These are phyloP conservation scores for Apis dorsata DNA, from an alignment of 1,140 invertebrate genomes.

Conservation along the genomic window DNA sequence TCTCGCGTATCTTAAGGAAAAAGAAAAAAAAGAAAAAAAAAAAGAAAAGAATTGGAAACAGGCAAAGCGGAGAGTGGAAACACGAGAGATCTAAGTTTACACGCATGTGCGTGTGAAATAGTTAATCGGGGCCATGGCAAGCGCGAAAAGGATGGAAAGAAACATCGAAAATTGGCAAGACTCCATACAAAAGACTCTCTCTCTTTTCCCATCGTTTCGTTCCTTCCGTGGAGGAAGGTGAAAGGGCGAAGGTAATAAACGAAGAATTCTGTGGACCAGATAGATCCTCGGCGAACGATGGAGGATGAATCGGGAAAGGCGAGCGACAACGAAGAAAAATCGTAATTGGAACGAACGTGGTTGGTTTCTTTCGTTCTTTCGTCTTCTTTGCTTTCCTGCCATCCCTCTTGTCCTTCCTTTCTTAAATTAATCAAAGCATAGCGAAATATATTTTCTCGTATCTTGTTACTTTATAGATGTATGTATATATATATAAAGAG, in stretches of 20 bases:
- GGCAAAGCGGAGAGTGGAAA: not conserved
- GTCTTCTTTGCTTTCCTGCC: not conserved
- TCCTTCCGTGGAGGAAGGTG: constrained; percentile 32
- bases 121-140: constrained; percentile 75
- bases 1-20: constrained; percentile 58
- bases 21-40: constrained; percentile 52
- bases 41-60: too few relatives aligned
- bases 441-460: too few relatives aligned
- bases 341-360: not conserved
- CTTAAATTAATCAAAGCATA: not conserved
- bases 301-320: not conserved
- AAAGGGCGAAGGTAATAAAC: constrained; percentile 28
- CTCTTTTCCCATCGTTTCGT: not conserved
- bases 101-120: constrained; percentile 78
- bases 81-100: constrained; percentile 76
- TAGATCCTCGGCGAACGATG: constrained; percentile 13
- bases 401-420: not conserved
- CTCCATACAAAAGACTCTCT: not conserved
- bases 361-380: constrained; percentile 26
- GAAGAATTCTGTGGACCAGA: constrained; percentile 35
- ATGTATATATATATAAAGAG: not conserved
- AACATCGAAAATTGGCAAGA: constrained; percentile 61
- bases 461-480: not conserved
- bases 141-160: constrained; percentile 37
- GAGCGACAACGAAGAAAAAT: not conserved